Conservation (phyloP, 2,797 vertebrate species). For the Atherinosoma microstoma region DNA sequence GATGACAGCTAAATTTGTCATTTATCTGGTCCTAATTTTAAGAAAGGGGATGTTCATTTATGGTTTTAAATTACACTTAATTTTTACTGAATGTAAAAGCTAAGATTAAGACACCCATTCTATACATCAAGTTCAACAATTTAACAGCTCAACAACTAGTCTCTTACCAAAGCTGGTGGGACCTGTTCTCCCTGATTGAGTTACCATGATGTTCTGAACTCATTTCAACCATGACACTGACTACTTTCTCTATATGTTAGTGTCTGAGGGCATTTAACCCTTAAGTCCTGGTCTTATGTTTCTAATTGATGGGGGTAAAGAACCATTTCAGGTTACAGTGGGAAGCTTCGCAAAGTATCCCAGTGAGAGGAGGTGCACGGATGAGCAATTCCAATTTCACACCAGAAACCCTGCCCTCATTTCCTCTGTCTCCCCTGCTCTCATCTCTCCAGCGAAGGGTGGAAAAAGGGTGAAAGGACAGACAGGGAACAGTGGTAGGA, state of each 20-base stretch:
- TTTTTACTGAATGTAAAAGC: neutral
- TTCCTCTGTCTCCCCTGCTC: constrained; percentile 58
- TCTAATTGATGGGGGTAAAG: constrained; percentile 61
- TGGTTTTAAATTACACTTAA: neutral
- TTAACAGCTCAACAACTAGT: constrained; percentile 44
- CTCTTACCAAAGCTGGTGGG: constrained; percentile 54
- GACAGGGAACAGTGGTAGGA: constrained; percentile 25
- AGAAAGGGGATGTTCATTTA: neutral
- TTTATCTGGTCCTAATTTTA: neutral
- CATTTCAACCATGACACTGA: constrained; percentile 54
- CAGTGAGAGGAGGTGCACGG: constrained; percentile 67
- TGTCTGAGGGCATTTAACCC: constrained; percentile 70
- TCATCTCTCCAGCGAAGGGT: constrained; percentile 62
- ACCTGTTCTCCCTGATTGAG: constrained; percentile 71
- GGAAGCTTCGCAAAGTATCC: constrained; percentile 69
- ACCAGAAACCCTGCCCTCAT: constrained; percentile 67
- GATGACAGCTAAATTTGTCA: neutral
- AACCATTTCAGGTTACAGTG: constrained; percentile 66
- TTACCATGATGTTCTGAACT: constrained; percentile 61
- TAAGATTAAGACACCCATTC: constrained; percentile 3
- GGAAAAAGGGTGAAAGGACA: constrained; percentile 61
- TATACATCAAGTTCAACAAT: constrained; percentile 45
- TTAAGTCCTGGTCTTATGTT: constrained; percentile 47
- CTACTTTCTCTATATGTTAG: constrained; percentile 60
- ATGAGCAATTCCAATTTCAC: constrained; percentile 81